These are phyloP conservation scores for Montifringilla adamsi DNA, from an alignment of 2,113 vertebrate genomes.

Conservation along the genomic window DNA sequence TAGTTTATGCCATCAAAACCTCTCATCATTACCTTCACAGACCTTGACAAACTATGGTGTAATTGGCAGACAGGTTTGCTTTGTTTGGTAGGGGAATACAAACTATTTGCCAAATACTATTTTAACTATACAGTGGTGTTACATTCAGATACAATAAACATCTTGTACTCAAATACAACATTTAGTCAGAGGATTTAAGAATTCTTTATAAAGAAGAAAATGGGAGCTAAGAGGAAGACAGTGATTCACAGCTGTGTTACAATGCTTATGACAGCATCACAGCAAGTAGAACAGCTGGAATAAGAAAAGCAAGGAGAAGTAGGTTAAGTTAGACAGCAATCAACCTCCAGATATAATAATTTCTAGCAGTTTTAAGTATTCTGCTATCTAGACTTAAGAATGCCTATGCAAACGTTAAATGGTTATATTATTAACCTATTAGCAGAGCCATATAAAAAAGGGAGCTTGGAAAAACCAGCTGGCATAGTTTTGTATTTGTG, in stretches of 20 bases:
- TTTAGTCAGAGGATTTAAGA: background rate
- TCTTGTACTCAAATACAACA: background rate
- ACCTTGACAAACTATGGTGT: background rate
- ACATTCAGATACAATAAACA: background rate
- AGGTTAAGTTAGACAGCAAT: background rate
- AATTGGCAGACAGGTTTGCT: background rate
- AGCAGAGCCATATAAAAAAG: background rate
- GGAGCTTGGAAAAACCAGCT: background rate
- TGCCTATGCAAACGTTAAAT: background rate
- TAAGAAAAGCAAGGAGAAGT: background rate
- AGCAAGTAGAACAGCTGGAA: background rate
- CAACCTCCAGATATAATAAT: background rate
- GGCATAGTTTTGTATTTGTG: background rate
- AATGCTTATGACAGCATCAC: background rate
- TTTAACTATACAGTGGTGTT: background rate
- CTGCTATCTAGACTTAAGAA: background rate
- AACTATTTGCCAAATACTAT: background rate
- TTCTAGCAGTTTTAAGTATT: background rate
- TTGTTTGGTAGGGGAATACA: background rate
- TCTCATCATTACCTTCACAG: background rate
- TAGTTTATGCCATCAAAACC: background rate
- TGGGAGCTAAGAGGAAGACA: background rate
- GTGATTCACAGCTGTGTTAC: background rate
- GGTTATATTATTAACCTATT: background rate
- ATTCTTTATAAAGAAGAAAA: background rate